phyloP scores from a whole-genome alignment of 2,797 vertebrate species.

The Hippoglossus hippoglossus region DNA sequence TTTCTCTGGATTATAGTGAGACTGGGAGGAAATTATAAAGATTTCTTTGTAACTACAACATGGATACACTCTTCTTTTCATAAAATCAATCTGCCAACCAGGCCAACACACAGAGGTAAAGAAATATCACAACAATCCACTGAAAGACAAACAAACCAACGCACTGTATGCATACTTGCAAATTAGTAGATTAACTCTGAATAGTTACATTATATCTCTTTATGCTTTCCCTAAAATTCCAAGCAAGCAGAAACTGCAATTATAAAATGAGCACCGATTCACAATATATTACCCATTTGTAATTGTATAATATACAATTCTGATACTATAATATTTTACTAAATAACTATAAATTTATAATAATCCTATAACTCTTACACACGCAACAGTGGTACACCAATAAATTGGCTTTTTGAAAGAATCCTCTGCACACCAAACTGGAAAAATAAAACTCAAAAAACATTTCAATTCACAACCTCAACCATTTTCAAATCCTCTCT shows the following conservation, averaged over 20 bases:
- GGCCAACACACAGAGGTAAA: conserved; percentile 64
- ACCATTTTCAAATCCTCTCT: conserved; percentile 35
- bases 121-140: conserved; percentile 52
- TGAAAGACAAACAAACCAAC: conserved; percentile 55
- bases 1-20: conserved; percentile 53
- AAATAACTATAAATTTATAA: conserved; percentile 62
- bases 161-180: conserved; percentile 51
- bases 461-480: conserved; percentile 24
- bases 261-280: conserved; percentile 80
- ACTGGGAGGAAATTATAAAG: conserved; percentile 50
- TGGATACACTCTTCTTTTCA: conserved; percentile 45
- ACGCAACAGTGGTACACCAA: conserved; percentile 59
- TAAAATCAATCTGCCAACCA: conserved; percentile 58
- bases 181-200: conserved; percentile 68
- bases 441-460: neutral
- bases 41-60: conserved; percentile 56
- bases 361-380: conserved; percentile 61
- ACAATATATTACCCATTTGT: conserved; percentile 83
- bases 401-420: conserved; percentile 41
- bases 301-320: conserved; percentile 78
- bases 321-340: conserved; percentile 72
- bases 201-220: conserved; percentile 70
- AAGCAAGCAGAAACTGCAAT: conserved; percentile 73
- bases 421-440: conserved; percentile 52
- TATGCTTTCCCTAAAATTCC: conserved; percentile 57